phyloP scores from a whole-genome alignment of 2,113 vertebrate species.

The Muscicapa adusta region DNA sequence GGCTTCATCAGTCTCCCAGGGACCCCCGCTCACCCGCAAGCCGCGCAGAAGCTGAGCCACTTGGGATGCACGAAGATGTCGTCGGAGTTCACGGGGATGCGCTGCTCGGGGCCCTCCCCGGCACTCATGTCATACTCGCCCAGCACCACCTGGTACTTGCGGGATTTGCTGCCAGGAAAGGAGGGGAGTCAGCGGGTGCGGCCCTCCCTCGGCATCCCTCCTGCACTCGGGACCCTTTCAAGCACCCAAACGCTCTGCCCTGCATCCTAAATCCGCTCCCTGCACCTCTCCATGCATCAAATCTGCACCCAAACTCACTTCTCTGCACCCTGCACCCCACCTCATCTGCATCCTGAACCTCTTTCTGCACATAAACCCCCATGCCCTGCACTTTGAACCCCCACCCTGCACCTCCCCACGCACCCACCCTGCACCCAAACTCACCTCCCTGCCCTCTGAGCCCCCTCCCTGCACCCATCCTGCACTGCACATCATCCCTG shows the following conservation, averaged over 20 bases:
- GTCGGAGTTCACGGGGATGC: not conserved
- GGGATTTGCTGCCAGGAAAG: not conserved
- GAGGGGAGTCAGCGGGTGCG: rapidly evolving
- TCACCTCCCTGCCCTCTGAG: not conserved
- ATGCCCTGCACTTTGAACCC: not conserved
- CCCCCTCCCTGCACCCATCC: not conserved
- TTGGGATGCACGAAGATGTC: slow-evolving; percentile 36
- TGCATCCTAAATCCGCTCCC: not conserved
- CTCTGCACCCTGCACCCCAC: not conserved
- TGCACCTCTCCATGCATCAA: not conserved
- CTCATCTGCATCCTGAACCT: not conserved
- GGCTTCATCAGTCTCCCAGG: rapidly evolving
- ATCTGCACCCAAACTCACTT: not conserved
- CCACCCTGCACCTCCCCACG: not conserved
- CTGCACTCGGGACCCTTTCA: too few relatives aligned
- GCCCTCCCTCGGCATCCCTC: too few relatives aligned
- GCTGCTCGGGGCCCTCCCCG: not conserved
- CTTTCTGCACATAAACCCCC: not conserved
- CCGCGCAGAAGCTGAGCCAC: not conserved
- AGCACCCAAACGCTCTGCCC: not conserved
- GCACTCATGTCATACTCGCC: not conserved
- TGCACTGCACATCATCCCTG: not conserved
- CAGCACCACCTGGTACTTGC: slow-evolving; percentile 14
- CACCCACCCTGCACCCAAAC: not conserved
- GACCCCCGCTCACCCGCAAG: slow-evolving; percentile 3